phyloP scores from a whole-genome alignment of 23 tunicate species.

The Halocynthia roretzi region DNA sequence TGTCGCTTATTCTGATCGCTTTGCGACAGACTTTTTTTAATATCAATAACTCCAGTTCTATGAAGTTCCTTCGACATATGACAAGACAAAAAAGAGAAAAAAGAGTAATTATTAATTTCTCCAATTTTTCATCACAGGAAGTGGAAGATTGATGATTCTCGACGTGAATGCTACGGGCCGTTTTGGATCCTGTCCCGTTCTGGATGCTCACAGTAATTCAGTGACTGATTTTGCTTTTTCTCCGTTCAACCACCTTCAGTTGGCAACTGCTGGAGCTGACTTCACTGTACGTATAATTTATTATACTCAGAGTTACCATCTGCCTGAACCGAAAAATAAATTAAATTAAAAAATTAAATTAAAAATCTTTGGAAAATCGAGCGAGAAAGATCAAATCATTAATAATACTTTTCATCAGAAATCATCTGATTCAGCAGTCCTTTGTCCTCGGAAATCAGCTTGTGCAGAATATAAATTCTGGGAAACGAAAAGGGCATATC shows the following conservation, averaged over 20 bases:
- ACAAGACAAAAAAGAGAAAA: no score
- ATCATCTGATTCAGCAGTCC: no score
- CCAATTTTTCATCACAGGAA: conserved; percentile 10
- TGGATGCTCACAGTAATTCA: conserved; percentile 59
- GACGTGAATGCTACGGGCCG: conserved; percentile 42
- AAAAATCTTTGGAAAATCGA: neutral
- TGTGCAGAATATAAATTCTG: no score
- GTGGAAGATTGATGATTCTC: conserved; percentile 70
- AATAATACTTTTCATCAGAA: no score
- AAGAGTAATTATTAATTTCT: no score
- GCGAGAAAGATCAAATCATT: no score
- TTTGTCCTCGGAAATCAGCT: no score
- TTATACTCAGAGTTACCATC: neutral
- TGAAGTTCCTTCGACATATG: no score
- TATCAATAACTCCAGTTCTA: no score
- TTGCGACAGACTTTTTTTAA: no score
- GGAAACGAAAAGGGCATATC: no score
- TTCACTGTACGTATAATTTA: conserved; percentile 42
- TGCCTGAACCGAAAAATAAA: neutral
- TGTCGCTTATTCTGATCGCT: no score
- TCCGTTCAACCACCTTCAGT: conserved; percentile 59
- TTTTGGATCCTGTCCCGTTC: conserved; percentile 34
- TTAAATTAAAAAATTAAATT: neutral
- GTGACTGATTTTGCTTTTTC: conserved; percentile 77
- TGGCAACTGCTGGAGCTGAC: conserved; percentile 77